phyloP scores from a whole-genome alignment of 2,797 vertebrate genomes.

The Coccyzus lansbergi region DNA sequence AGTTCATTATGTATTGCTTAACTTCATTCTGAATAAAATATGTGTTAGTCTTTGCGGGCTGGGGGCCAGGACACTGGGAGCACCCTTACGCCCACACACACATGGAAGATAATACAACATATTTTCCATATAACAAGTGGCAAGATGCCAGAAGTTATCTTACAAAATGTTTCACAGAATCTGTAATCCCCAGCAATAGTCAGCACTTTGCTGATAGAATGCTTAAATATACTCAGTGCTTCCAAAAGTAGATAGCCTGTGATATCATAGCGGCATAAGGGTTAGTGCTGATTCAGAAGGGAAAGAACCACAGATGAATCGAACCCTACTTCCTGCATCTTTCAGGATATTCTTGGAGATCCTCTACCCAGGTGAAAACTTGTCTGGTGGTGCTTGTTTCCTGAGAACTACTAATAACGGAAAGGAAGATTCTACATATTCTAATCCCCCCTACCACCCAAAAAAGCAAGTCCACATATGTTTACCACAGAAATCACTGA shows the following conservation, averaged over 20 bases:
- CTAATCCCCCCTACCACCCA: too few relatives aligned
- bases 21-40: slow-evolving; percentile 44
- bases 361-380: neutral
- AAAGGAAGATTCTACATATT: neutral
- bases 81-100: slow-evolving; percentile 56
- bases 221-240: neutral
- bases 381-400: neutral
- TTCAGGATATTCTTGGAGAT: neutral
- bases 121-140: slow-evolving; percentile 65
- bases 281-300: slow-evolving; percentile 43
- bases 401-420: neutral
- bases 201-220: slow-evolving; percentile 43
- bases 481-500: neutral
- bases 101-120: slow-evolving; percentile 55
- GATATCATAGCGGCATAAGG: neutral
- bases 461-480: too few relatives aligned
- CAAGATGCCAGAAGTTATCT: slow-evolving; percentile 57
- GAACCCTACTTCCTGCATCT: neutral
- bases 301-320: neutral
- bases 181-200: slow-evolving; percentile 46
- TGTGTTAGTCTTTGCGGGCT: slow-evolving; percentile 42
- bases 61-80: slow-evolving; percentile 57
- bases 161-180: slow-evolving; percentile 38
- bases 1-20: slow-evolving; percentile 56
- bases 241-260: neutral